Evolutionary conservation across 2,888 invertebrate species (phyloP), one percentile per base, ranked within the genome.

Genomic region (Dascillus cervinus): DNA sequence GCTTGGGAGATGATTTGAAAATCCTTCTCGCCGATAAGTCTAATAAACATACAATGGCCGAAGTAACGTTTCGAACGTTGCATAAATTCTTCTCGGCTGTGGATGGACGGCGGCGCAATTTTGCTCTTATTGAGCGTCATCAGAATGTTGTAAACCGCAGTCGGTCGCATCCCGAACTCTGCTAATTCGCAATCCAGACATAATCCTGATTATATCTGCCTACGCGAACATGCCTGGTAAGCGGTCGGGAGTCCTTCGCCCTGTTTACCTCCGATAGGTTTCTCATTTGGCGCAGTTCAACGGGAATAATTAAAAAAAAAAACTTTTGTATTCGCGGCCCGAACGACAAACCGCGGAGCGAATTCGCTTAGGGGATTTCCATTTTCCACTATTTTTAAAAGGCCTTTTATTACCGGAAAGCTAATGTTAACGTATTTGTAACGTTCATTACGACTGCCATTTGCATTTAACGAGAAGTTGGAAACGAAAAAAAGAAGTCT

Each of bases 41-140:
- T 46, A 46, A 46, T 46, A 46, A 44, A 39, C 46, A 46, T 44
- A 46, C 46, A 46, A 46, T 46, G 44, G 44, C 30, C n/a, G n/a
- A n/a, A n/a, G 33, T 41, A 34, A 39, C 41, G 34, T 33, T 37
- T 25, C 29, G 26, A 32, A 22, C 32, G 29, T 32, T 32, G 39
- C 41, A 39, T 37, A 43, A 45, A 43, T 43, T 41, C 39, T 36
- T 46, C 32, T 34, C 21, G 8, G 8, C 5, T 14, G 23, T 13
- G 3, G 15, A 10, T 23, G 12, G 3, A 22, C 15, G 10, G 33
- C 33, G 23, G 26, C n/a, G 11, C 22, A 10, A 11, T 25, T 25
- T 11, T 4, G 10, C 5, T 17, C 17, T 17, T 8, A 8, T 17
- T 17, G n/a, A n/a, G n/a, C n/a, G n/a, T n/a, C n/a, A n/a, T n/a